Evolutionary conservation across 2,888 invertebrate species (phyloP).

Genomic region (Cantharis lateralis): DNA sequence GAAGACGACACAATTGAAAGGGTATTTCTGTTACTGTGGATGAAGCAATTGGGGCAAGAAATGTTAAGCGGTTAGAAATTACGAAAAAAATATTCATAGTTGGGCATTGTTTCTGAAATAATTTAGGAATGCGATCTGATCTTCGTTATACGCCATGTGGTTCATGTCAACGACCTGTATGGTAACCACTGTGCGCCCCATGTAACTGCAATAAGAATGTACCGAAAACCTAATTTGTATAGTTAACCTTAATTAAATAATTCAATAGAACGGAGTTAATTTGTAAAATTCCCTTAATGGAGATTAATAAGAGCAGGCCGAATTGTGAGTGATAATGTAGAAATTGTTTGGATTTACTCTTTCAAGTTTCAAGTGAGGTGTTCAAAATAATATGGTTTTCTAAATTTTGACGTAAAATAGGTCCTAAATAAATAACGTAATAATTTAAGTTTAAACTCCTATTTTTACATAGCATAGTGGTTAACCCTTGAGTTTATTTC

Average conservation of each 20-base stretch:
- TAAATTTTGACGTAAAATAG: background rate
- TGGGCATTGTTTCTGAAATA: slow-evolving; percentile 10
- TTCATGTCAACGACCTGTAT: slow-evolving; percentile 43
- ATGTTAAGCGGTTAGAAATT: background rate
- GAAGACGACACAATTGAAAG: background rate
- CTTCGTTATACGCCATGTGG: slow-evolving; percentile 41
- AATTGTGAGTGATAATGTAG: too few relatives aligned
- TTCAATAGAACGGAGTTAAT: background rate
- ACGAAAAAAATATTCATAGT: slow-evolving; percentile 19
- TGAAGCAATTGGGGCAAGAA: background rate
- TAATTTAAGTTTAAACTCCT: background rate
- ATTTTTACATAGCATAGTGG: background rate
- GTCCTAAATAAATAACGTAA: background rate
- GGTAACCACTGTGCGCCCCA: slow-evolving; percentile 30
- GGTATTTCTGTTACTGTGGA: background rate
- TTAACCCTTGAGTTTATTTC: background rate
- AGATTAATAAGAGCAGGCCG: background rate
- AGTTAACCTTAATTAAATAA: slow-evolving; percentile 1
- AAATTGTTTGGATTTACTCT: background rate
- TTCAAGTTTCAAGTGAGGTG: background rate
- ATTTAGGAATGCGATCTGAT: slow-evolving; percentile 43
- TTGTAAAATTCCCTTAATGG: background rate
- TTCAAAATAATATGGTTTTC: background rate
- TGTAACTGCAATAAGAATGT: slow-evolving; percentile 20
- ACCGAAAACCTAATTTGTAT: slow-evolving; percentile 2